Percentiles rank a stretch among this genome's conserved stretches.
phyloP scores from a whole-genome alignment of 2,113 vertebrate genomes.

The Tiliqua scincoides region DNA sequence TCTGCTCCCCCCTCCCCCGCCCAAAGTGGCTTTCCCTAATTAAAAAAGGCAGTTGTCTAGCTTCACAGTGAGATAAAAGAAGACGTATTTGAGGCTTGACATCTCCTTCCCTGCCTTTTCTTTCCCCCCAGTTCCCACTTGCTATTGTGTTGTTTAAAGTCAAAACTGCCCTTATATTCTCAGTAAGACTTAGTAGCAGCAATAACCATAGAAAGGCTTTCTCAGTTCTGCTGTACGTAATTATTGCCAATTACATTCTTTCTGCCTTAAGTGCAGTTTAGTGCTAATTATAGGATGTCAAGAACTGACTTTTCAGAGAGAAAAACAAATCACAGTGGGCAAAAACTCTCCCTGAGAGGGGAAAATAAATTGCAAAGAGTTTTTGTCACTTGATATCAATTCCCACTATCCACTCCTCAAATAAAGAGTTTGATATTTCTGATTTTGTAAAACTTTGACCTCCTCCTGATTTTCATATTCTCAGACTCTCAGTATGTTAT shows the following conservation, averaged over 20 bases:
- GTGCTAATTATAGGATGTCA: slow-evolving; percentile 54
- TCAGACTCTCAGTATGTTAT: background rate
- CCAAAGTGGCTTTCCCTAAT: background rate
- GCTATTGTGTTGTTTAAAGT: slow-evolving; percentile 51
- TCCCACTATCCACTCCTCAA: slow-evolving; percentile 7
- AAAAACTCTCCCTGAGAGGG: slow-evolving; percentile 23
- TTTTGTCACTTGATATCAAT: slow-evolving; percentile 52
- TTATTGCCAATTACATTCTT: slow-evolving; percentile 60
- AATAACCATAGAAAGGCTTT: slow-evolving; percentile 47
- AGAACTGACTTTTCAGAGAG: slow-evolving; percentile 54
- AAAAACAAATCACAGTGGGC: slow-evolving; percentile 53
- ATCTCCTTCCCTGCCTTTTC: slow-evolving; percentile 14
- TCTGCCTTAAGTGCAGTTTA: slow-evolving; percentile 55
- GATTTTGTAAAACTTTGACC: slow-evolving; percentile 8
- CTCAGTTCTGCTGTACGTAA: slow-evolving; percentile 39
- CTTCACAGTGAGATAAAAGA: background rate
- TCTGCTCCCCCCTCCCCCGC: background rate
- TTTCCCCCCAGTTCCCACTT: slow-evolving; percentile 22
- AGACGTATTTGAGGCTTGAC: background rate
- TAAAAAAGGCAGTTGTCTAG: background rate
- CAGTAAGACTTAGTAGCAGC: slow-evolving; percentile 23
- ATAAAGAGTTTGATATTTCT: slow-evolving; percentile 20
- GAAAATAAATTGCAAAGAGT: slow-evolving; percentile 19
- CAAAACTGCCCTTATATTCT: slow-evolving; percentile 34
- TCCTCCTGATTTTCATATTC: background rate